phyloP scores from a whole-genome alignment of 2,888 invertebrate species.

The Rhagophthalmus giganteus region DNA sequence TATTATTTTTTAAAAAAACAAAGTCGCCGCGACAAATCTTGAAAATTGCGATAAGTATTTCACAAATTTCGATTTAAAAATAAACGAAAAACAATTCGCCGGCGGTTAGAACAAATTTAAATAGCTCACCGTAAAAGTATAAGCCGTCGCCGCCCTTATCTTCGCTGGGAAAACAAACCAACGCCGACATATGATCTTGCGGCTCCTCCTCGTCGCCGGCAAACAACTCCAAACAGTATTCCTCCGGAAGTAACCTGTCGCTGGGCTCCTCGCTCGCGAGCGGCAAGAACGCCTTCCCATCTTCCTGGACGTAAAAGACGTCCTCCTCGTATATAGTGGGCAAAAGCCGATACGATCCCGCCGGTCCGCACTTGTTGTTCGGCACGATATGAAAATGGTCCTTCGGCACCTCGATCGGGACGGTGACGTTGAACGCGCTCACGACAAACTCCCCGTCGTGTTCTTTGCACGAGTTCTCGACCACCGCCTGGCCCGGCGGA shows the following conservation, averaged over 20 bases:
- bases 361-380: conserved; percentile 1
- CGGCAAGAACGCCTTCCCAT: conserved; percentile 8
- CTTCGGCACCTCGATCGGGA: background rate
- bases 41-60: too few relatives aligned
- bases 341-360: background rate
- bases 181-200: conserved; percentile 1
- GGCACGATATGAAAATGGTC: conserved; percentile 8
- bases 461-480: conserved; percentile 14
- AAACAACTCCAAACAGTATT: conserved; percentile 32
- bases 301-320: conserved; percentile 8
- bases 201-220: conserved; percentile 3
- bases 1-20: too few relatives aligned
- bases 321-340: conserved; percentile 6
- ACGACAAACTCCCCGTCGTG: background rate
- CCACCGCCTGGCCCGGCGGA: conserved; percentile 16
- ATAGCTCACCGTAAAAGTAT: conserved; percentile 10
- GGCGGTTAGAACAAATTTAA: too few relatives aligned
- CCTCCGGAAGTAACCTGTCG: conserved; percentile 4
- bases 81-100: too few relatives aligned
- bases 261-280: background rate
- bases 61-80: too few relatives aligned
- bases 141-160: background rate
- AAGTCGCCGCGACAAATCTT: background rate
- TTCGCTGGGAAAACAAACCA: conserved; percentile 4
- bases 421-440: background rate